Base-by-base conservation (phyloP, 2,888 invertebrate species). In the Dermolepida albohirtum region DNA sequence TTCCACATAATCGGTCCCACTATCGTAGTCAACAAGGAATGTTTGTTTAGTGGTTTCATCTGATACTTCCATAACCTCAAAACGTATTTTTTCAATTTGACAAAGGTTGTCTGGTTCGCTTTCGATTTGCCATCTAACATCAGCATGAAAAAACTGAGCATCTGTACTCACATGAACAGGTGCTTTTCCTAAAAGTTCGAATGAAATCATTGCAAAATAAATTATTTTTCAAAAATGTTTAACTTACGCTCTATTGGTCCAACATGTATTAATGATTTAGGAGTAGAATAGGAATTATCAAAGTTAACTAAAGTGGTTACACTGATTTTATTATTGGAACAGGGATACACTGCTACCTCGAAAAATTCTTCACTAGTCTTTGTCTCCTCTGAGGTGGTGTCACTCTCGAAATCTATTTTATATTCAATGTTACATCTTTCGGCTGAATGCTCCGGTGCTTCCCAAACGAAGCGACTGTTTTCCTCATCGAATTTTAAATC, bases 121-220 rank as follows among this genome's bases (percentile, higher is more conserved):
- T 11, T 47, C 34, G 11, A 62, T 47, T 0, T 11, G 11, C 47
- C 47, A 62, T 10, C 1, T 34, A 22, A 47, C 47, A 47, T 29
- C 10, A 17, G 59, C 47, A 16, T 29, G 8, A 6, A 11, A n/a
- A 12, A 11, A 29, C 5, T 47, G 16, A 6, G 59, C 47, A 39
- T 62, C 12, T 5, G 59, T 62, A 5, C 16, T 62, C 2, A 62
- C n/a, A n/a, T 62, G 59, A 16, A 47, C 10, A 4, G 47, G 59
- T 7, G 5, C 11, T n/a, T 47, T 8, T 14, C 59, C 59, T 62
- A 34, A 47, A 44, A 47, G 10, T 4, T 1, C 5, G 5, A 54
- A 40, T 16, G 11, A 5, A 17, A 17, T 50, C n/a, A n/a, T n/a
- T 50, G 2, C 4, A 17, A 6, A 14, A 16, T 6, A 14, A 49